Base-by-base conservation (phyloP, 2,888 invertebrate species). In the Pollenia labialis region DNA sequence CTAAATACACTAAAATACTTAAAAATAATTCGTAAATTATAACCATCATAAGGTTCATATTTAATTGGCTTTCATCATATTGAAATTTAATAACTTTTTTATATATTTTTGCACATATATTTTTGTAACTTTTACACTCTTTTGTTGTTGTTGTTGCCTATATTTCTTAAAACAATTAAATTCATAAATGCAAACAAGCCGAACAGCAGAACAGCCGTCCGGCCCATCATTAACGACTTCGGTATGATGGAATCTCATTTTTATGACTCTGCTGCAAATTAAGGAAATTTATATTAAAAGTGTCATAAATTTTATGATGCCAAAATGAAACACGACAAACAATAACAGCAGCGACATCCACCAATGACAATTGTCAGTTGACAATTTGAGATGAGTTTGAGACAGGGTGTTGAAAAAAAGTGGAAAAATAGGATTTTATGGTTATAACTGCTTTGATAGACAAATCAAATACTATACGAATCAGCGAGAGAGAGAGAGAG, bases 201-300 rank as follows among this genome's bases (percentile, higher is more conserved):
- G n/a, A n/a, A n/a, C n/a, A 52, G 7, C 54, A 69, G 12, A 54
- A 50, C 64, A 77, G 58, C 74, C 72, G n/a, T 44, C 54, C 44
- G 18, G 60, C 69, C 77, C 76, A 83, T 77, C 76, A 64, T 83
- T 76, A 72, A 66, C 64, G 40, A 77, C 10, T 23, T n/a, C 18
- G 23, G 71, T 50, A 79, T 89, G 88, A 88, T 89, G 87, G 89
- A 89, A 88, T 85, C 88, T 88, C 87, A 84, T 72, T 88, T 89
- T 88, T 87, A 89, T 84, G 88, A 75, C 83, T 82, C 64, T 64
- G 50, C 32, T 68, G 85, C 81, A 88, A 88, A 89, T 89, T 87
- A 88, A 88, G 83, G 81, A 89, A 86, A 88, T 88, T 88, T 87
- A 86, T 88, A 86, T 87, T 85, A 80, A 88, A 86, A 79, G 86